These are phyloP conservation scores for Diadegma fenestrale DNA, from an alignment of 2,888 invertebrate genomes.

Conservation along the genomic window DNA sequence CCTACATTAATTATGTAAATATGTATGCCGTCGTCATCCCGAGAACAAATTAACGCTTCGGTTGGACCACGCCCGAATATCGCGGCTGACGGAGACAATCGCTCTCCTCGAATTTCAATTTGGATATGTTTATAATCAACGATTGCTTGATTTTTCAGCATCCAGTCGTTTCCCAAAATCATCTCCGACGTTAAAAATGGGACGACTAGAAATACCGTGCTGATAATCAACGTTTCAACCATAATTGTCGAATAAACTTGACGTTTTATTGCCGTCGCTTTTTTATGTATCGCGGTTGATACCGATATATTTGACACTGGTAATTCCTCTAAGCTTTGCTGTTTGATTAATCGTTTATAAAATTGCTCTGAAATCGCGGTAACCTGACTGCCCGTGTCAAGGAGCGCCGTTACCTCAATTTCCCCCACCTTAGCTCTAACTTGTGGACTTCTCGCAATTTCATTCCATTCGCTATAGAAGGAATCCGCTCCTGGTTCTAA, in stretches of 20 bases:
- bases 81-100: conserved; percentile 2
- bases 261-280: conserved; percentile 24
- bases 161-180: conserved; percentile 53
- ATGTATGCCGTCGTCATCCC: conserved; percentile 14
- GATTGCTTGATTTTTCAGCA: conserved; percentile 32
- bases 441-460: conserved; percentile 25
- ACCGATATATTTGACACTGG: conserved; percentile 40
- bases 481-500: conserved; percentile 19
- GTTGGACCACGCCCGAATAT: conserved; percentile 38
- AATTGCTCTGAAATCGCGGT: too few species aligned
- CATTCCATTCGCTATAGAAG: background rate
- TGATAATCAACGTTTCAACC: background rate
- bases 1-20: conserved; percentile 34
- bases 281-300: conserved; percentile 42
- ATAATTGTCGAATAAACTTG: background rate
- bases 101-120: conserved; percentile 19
- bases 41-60: conserved; percentile 35
- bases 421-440: background rate
- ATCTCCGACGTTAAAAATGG: conserved; percentile 37
- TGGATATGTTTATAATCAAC: conserved; percentile 33
- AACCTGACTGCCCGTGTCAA: too few species aligned
- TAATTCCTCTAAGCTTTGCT: conserved; percentile 11
- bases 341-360: background rate
- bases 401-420: too few species aligned
- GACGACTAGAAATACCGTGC: conserved; percentile 19